Evolutionary conservation across 1,140 invertebrate genomes (phyloP).

Genomic region (Medauroidea extradentata): DNA sequence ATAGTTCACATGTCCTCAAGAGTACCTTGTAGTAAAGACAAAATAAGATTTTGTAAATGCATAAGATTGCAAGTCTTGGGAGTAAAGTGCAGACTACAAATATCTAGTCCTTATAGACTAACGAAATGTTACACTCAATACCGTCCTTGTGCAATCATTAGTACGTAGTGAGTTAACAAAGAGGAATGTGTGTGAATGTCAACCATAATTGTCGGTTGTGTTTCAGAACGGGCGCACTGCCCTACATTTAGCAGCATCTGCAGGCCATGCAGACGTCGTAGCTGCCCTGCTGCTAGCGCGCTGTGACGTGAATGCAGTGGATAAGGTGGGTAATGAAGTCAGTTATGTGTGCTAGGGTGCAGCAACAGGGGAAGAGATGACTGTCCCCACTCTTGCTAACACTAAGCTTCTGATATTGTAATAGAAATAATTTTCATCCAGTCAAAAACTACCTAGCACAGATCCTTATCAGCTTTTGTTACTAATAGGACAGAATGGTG

Average conservation of each 20-base stretch:
- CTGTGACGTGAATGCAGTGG: conserved; percentile 40
- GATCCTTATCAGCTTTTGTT: no score
- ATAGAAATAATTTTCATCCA: no score
- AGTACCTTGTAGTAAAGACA: no score
- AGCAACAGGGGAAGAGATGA: no score
- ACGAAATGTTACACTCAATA: not conserved
- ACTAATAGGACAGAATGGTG: no score
- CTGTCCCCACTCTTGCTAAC: no score
- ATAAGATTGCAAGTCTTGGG: not conserved
- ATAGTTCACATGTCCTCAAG: no score
- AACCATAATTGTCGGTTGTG: not conserved
- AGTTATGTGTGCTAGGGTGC: no score
- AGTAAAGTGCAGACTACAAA: not conserved
- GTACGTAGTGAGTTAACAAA: not conserved
- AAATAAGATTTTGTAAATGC: no score
- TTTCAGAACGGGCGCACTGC: conserved; percentile 48
- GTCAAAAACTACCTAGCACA: no score
- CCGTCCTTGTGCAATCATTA: not conserved
- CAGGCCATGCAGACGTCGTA: conserved; percentile 44
- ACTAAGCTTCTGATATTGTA: no score
- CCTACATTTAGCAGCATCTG: conserved; percentile 46
- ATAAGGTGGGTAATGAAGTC: conserved; percentile 43
- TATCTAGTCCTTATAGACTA: not conserved
- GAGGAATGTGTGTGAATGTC: not conserved
- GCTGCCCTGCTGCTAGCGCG: conserved; percentile 42